A percentile compares a stretch with the other conserved stretches of the same genome.
phyloP scores from a whole-genome alignment of 2,113 vertebrate genomes.

The Euleptes europaea region DNA sequence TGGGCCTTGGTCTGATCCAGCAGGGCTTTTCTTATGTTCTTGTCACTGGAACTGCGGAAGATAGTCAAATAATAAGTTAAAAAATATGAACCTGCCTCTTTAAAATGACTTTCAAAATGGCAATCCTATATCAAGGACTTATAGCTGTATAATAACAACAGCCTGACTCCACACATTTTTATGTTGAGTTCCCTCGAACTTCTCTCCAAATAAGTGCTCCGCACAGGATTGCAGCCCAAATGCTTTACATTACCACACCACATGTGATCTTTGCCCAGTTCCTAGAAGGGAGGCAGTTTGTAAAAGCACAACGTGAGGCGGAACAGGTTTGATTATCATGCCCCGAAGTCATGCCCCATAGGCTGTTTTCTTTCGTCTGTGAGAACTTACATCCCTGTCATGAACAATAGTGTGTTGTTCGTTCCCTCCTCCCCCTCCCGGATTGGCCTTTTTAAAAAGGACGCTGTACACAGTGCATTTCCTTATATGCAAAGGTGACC shows the following conservation, averaged over 20 bases:
- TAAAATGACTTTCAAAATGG: conserved; percentile 16
- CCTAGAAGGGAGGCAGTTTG: neutral
- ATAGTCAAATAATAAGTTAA: conserved; percentile 18
- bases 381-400: conserved; percentile 8
- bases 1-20: too few relatives aligned
- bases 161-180: neutral
- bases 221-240: neutral
- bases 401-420: conserved; percentile 8
- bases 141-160: conserved; percentile 14
- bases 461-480: neutral
- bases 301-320: conserved; percentile 25
- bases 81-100: conserved; percentile 28
- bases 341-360: conserved; percentile 30
- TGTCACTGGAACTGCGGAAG: neutral
- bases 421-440: accelerated
- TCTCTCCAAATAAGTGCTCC: neutral
- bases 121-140: conserved; percentile 39
- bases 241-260: conserved; percentile 30
- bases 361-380: conserved; percentile 20
- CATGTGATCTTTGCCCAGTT: neutral
- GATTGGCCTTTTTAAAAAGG: neutral
- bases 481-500: conserved; percentile 27
- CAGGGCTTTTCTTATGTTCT: too few relatives aligned
- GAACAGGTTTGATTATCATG: conserved; percentile 13
- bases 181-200: neutral